Base-by-base conservation (phyloP, 2,797 vertebrate species). In the Scolopax bukidnonensis region DNA sequence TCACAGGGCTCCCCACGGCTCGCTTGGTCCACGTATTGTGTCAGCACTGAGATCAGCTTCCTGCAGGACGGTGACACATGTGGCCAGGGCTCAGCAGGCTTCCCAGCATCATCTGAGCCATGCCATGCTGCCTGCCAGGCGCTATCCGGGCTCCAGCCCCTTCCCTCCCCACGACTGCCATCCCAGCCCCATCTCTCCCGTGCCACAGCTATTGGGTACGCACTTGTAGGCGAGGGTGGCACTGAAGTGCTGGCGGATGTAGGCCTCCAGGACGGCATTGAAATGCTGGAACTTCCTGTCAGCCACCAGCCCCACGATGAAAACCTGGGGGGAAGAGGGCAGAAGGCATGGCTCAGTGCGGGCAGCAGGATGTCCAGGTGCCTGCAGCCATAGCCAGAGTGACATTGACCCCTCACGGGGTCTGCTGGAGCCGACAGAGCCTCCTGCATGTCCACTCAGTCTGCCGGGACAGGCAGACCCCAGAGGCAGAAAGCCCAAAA, bases 281-380 rank as follows among this genome's bases (percentile, higher is more conserved):
- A 97, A 97, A 23, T 97, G 96, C 57, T 97, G 95, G 94, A 97
- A 97, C 45, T 97, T 97, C 67, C 82, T 94, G 57, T 97, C 96
- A 0, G 97, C 95, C 79, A 97, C 95, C 60, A 97, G 88, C 14
- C 82, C 89, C 74, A 97, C 94, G 1, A 97, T 96, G 90, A 97
- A 97, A 27, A 97, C 96, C 97, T 97, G 94, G 2, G 47, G 47
- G 11, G 15, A 60, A 64, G 36, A 0, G 4, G 28, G 78, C 36
- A 84, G 64, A 0, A 5, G 32, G 17, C 33, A 71, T 0, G 0
- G 83, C 40, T 92, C 4, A 1, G 79, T 0, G 1, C 1, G 9
- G 57, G 82, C 57, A 33, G 33, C 9, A 4, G 38, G 56, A n/a
- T 12, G 15, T 5, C 51, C 1, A 1, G 25, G 25, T 73, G 27